Evolutionary conservation across 2,888 invertebrate species (phyloP), one percentile per base, ranked within the genome.

Genomic region (Philhelius pedissequus): DNA sequence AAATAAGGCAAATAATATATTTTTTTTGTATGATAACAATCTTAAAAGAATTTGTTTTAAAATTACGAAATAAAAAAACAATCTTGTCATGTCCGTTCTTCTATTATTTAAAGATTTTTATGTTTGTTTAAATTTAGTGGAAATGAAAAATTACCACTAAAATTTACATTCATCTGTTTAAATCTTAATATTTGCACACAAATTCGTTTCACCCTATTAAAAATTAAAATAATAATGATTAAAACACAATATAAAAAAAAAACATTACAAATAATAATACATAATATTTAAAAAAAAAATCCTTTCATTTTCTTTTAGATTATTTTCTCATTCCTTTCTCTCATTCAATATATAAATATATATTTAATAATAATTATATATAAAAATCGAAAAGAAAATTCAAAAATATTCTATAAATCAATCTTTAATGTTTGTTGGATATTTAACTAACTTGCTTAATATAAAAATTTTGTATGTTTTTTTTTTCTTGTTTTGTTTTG

Each of bases 361-460:
- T 83, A 70, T 83, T 74, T 83, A 78, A 83, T 74, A 74, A 83
- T 78, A 83, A 83, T 82, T 77, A 82, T 82, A 73, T 73, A 74
- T 62, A 78, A 68, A 70, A 71, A 71, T 70, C 54, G 40, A 56
- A 66, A 76, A 84, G 30, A 25, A 84, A 75, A 71, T 75, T 76
- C 40, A 84, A 84, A 74, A 84, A 84, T 84, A 66, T 56, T 76
- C 80, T 84, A 84, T 25, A 75, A 48, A 84, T 84, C 74, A 84
- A 84, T 80, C 79, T 68, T 80, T 75, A 84, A 84, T 52, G 25
- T 68, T 20, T 30, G 71, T 80, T 79, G 83, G 83, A 78, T 84
- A 84, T 84, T 84, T 84, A 80, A 84, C 84, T 84, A 80, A 80
- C 84, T 84, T 80, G 84, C 80, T 84, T 84, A 80, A 54, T 60